phyloP scores from a whole-genome alignment of 2,888 invertebrate species.

The Phengaris arion region DNA sequence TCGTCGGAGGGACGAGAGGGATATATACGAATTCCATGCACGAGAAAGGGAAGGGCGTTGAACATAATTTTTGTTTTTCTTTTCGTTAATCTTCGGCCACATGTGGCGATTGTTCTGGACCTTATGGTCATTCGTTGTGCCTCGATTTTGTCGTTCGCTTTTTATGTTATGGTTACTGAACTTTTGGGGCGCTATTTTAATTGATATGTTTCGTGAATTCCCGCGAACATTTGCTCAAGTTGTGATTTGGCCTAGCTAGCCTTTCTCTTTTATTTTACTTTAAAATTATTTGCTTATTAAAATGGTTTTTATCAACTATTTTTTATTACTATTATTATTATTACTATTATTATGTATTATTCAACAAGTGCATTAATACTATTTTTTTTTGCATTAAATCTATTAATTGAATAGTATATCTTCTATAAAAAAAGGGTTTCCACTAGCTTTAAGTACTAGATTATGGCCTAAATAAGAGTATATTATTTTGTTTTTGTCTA shows the following conservation, averaged over 20 bases:
- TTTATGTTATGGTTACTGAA: constrained; percentile 59
- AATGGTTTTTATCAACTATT: not conserved
- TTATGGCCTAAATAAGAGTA: too few relatives aligned
- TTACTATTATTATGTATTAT: too few relatives aligned
- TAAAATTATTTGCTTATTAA: not conserved
- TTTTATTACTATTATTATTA: too few relatives aligned
- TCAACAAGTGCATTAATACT: too few relatives aligned
- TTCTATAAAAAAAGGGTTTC: too few relatives aligned
- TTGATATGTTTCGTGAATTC: constrained; percentile 42
- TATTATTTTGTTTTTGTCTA: too few relatives aligned
- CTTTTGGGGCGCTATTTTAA: constrained; percentile 69
- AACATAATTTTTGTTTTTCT: constrained; percentile 73
- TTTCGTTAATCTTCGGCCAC: constrained; percentile 76
- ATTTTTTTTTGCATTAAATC: too few relatives aligned
- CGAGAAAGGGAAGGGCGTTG: constrained; percentile 47
- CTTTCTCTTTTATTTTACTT: not conserved
- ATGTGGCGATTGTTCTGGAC: constrained; percentile 78
- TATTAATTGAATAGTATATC: too few relatives aligned
- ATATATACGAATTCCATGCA: constrained; percentile 35
- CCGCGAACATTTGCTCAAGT: not conserved
- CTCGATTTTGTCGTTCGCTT: constrained; percentile 44
- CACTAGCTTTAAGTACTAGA: too few relatives aligned
- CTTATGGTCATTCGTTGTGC: constrained; percentile 71
- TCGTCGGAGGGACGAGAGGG: constrained; percentile 58
- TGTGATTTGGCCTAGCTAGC: not conserved